Evolutionary conservation across 1,140 invertebrate genomes (phyloP), one percentile per base, ranked within the genome.

Genomic region (Paralvinella palmiformis): DNA sequence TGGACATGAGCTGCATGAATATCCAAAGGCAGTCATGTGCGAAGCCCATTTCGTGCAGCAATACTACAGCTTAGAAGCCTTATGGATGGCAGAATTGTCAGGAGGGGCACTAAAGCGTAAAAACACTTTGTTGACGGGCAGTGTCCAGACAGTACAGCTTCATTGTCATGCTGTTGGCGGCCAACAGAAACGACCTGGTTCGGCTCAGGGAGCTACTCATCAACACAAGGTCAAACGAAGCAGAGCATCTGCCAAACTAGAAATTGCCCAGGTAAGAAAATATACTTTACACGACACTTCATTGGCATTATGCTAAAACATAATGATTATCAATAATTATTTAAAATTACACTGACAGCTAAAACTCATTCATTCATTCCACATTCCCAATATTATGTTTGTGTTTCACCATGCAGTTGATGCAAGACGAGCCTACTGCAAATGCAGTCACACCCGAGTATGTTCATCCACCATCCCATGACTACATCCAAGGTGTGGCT

Each of bases 91-190:
- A 48, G 10, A 48, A 48, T 48, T 48, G 44, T 10, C 10, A 10
- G 44, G 44, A 48, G 44, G 44, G 44, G 44, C 44, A 48, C 44
- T 48, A 24, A 48, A 48, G 44, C 44, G 44, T n/a, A 48, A 48
- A 48, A 48, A 48, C 2, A 2, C 44, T 48, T 48, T 48, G 2
- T 48, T 48, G 44, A n/a, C 44, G 20, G 44, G 10, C 10, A 10
- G 44, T 48, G 44, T 48, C 10, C 44, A 2, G 44, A 48, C 44
- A 48, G 10, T 48, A 48, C 44, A 48, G 44, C 44, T 24, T 3
- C 44, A 48, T n/a, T 10, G 2, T n/a, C n/a, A n/a, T n/a, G n/a
- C n/a, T n/a, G n/a, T n/a, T n/a, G n/a, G n/a, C n/a, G n/a, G n/a
- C n/a, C 44, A 48, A 48, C 44, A 20, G 44, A 48, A 48, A 24